These are phyloP conservation scores for Bryconaethiops microstoma DNA, from an alignment of 2,797 vertebrate genomes.

Conservation along the genomic window DNA sequence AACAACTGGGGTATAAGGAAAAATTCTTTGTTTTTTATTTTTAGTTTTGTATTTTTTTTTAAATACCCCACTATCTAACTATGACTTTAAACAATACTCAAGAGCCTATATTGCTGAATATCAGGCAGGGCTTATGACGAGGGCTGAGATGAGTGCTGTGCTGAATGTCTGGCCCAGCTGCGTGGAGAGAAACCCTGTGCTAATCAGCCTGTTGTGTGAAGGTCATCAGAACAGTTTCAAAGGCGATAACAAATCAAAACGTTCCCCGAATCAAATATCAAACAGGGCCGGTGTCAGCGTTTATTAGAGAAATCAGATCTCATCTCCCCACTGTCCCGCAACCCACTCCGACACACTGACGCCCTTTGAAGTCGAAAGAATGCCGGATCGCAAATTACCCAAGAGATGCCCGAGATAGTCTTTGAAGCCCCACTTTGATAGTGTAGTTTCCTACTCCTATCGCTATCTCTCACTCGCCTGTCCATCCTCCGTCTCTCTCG, in stretches of 20 bases:
- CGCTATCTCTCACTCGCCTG: slow-evolving; percentile 54
- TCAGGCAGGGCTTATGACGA: background rate
- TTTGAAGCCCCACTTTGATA: slow-evolving; percentile 91
- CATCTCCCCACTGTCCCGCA: slow-evolving; percentile 70
- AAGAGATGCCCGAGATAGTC: slow-evolving; percentile 82
- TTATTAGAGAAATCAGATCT: slow-evolving; percentile 88
- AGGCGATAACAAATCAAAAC: slow-evolving; percentile 85
- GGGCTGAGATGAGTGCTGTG: background rate
- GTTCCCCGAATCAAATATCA: slow-evolving; percentile 88
- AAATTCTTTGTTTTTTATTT: too few species aligned
- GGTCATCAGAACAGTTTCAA: slow-evolving; percentile 85
- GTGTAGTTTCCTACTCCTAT: slow-evolving; percentile 73
- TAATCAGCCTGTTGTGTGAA: slow-evolving; percentile 72
- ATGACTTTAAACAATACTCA: background rate
- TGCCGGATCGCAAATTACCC: slow-evolving; percentile 85
- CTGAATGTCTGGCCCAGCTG: slow-evolving; percentile 74
- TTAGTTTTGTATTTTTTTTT: background rate
- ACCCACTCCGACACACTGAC: slow-evolving; percentile 70
- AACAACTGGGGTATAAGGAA: background rate
- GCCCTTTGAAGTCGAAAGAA: slow-evolving; percentile 88
- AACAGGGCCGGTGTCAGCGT: slow-evolving; percentile 86
- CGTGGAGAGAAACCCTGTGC: background rate
- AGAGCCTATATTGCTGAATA: background rate
- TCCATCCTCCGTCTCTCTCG: slow-evolving; percentile 24
- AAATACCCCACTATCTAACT: background rate